Evolutionary conservation across 2,797 vertebrate species (phyloP).

Genomic region (Dipus sagitta): DNA sequence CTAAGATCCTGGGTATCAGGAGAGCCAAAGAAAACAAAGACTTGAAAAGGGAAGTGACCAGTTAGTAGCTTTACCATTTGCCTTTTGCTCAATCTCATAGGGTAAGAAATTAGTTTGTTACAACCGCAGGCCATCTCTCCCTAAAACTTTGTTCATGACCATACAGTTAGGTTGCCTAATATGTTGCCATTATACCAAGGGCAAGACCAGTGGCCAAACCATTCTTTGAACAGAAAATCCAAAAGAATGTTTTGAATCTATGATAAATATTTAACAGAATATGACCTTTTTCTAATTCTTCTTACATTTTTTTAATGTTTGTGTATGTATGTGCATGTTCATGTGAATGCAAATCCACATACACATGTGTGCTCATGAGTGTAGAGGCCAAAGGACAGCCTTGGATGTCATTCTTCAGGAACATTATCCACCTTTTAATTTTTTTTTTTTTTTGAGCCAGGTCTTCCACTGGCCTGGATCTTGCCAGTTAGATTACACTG

Average conservation of each 20-base stretch:
- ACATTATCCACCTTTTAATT: too few species aligned
- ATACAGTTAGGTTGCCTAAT: neutral
- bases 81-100: neutral
- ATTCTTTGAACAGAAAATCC: constrained; percentile 38
- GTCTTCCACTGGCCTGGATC: too few species aligned
- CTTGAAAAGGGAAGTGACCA: constrained; percentile 44
- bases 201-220: neutral
- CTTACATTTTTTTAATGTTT: neutral
- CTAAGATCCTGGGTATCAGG: constrained; percentile 13
- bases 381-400: too few species aligned
- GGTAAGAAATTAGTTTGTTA: neutral
- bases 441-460: too few species aligned
- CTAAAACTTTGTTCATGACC: neutral
- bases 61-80: neutral
- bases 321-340: neutral
- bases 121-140: neutral
- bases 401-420: too few species aligned
- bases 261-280: constrained; percentile 27
- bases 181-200: neutral
- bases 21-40: neutral
- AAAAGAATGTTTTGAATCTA: neutral
- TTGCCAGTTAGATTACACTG: too few species aligned
- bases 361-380: too few species aligned
- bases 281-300: neutral
- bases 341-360: too few species aligned